phyloP scores from a whole-genome alignment of 2,797 vertebrate species.

The Tolypeutes matacus region DNA sequence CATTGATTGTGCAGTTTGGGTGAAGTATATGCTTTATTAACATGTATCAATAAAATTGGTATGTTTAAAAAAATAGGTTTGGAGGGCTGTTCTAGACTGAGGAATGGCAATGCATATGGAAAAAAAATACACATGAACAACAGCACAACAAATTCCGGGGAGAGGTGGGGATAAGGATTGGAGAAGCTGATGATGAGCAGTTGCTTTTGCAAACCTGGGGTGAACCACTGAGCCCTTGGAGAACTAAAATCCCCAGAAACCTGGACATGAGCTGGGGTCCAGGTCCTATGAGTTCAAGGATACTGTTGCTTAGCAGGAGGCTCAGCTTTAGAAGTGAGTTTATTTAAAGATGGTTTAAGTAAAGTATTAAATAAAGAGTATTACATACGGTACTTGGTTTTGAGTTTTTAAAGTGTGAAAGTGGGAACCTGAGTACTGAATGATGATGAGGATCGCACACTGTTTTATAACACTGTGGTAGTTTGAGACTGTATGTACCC shows the following conservation, averaged over 20 bases:
- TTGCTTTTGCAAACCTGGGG: neutral
- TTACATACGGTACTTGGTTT: conserved; percentile 11
- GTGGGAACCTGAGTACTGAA: neutral
- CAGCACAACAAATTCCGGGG: neutral
- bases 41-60: too few relatives aligned
- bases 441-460: neutral
- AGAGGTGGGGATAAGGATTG: neutral
- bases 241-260: neutral
- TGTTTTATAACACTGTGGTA: too few relatives aligned
- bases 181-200: neutral
- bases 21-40: too few relatives aligned
- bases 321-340: conserved; percentile 34
- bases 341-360: conserved; percentile 37
- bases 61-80: too few relatives aligned
- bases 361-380: conserved; percentile 49
- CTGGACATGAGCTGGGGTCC: neutral
- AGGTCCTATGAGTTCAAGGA: conserved; percentile 34
- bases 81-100: neutral
- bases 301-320: conserved; percentile 10
- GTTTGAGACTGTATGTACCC: too few relatives aligned
- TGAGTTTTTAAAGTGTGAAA: neutral
- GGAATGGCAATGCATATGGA: neutral
- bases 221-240: neutral
- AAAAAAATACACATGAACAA: neutral
- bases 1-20: too few relatives aligned